phyloP scores from a whole-genome alignment of 2,888 invertebrate species.

The Camponotus fellah region DNA sequence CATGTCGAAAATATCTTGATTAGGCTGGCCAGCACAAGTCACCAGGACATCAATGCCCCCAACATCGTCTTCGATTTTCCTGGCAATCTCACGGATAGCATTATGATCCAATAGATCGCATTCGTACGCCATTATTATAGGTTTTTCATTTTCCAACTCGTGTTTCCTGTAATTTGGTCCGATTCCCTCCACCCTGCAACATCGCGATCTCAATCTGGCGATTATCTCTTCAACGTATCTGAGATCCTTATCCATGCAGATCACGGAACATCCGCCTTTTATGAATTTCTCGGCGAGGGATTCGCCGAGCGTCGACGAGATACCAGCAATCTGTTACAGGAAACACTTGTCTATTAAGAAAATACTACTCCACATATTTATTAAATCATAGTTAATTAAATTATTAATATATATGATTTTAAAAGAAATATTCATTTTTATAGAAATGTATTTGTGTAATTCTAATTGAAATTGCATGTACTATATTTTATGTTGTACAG shows the following conservation, averaged over 20 bases:
- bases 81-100: slow-evolving; percentile 77
- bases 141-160: slow-evolving; percentile 33
- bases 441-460: background rate
- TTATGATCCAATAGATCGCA: slow-evolving; percentile 79
- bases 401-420: background rate
- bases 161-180: slow-evolving; percentile 71
- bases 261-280: slow-evolving; percentile 78
- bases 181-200: slow-evolving; percentile 67
- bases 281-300: slow-evolving; percentile 81
- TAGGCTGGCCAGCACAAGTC: slow-evolving; percentile 77
- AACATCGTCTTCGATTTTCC: slow-evolving; percentile 78
- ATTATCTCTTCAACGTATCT: slow-evolving; percentile 69
- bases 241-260: slow-evolving; percentile 79
- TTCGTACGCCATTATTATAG: slow-evolving; percentile 73
- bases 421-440: background rate
- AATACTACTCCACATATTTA: background rate
- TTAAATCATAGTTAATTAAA: background rate
- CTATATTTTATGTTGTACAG: background rate
- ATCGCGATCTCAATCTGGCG: slow-evolving; percentile 62
- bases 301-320: slow-evolving; percentile 78
- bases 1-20: slow-evolving; percentile 79
- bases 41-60: slow-evolving; percentile 82
- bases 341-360: slow-evolving; percentile 6
- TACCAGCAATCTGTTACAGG: slow-evolving; percentile 78
- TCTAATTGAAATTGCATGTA: background rate